Base-by-base conservation (phyloP, 2,797 vertebrate species). In the Agapornis canus region DNA sequence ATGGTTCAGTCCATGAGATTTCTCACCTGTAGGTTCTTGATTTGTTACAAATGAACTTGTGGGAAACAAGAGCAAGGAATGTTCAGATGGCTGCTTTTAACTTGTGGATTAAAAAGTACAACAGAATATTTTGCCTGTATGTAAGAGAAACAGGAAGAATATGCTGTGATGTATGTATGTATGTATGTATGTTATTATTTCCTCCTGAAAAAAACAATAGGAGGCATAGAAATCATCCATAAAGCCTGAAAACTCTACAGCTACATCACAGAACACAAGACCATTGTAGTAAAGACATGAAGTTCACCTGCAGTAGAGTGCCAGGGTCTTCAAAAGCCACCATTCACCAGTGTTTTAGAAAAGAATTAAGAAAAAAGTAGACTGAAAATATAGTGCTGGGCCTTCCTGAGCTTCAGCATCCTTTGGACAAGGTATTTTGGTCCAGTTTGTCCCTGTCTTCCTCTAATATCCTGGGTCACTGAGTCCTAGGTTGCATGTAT, bases 261-360 rank as follows among this genome's bases (percentile, higher is more conserved):
- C 5, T 27, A 1, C 15, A 10, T 70, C 52, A 48, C 10, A 64
- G 45, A 73, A 39, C 16, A 26, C 26, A 39, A 35, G 5, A 5
- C 8, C 3, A 2, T 40, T 68, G 3, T 4, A 56, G 7, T 42
- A 9, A 1, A 2, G 5, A 29, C 4, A 9, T n/a, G 13, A 68
- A 75, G 11, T 29, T 52, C 32, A 49, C 27, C 37, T 48, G 10
- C 32, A 26, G 32, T 73, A 35, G n/a, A 77, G 42, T 25, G 4
- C 45, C 35, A 63, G 21, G 21, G 17, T 83, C 19, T 66, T 11
- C 21, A 77, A 39, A 20, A 90, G 39, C 35, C 26, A 42, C 4
- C 6, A 29, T 66, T 87, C 2, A 0, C 40, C 7, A 18, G 0
- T 31, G 6, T 5, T 92, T 94, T 49, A 54, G 42, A 22, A 61